These are phyloP conservation scores for Dascillus cervinus DNA, from an alignment of 2,888 invertebrate species.

Conservation along the genomic window DNA sequence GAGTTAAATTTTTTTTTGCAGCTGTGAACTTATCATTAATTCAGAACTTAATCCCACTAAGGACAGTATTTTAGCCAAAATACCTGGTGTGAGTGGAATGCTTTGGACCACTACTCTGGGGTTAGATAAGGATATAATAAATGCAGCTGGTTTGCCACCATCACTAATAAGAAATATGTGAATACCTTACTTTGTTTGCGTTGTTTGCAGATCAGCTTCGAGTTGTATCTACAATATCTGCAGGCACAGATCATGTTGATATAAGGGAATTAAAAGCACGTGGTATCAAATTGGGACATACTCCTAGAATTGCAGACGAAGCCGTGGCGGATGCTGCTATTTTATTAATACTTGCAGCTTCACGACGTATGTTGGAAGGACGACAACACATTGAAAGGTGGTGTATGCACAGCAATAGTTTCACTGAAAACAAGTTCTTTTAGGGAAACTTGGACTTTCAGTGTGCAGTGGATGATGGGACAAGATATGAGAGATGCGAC, in stretches of 20 bases:
- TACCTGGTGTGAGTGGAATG: too few relatives aligned
- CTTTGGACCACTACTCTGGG: too few relatives aligned
- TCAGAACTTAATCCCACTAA: too few relatives aligned
- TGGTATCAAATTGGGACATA: slow-evolving; percentile 71
- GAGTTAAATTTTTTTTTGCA: too few relatives aligned
- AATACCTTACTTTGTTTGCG: too few relatives aligned
- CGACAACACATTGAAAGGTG: slow-evolving; percentile 55
- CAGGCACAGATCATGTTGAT: slow-evolving; percentile 81
- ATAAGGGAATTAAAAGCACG: slow-evolving; percentile 59
- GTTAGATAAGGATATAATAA: too few relatives aligned
- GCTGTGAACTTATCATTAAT: too few relatives aligned
- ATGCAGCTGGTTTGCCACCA: too few relatives aligned
- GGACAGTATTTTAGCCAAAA: too few relatives aligned
- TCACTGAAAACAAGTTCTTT: slow-evolving; percentile 7
- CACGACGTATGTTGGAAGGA: slow-evolving; percentile 71
- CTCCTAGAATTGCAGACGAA: slow-evolving; percentile 64
- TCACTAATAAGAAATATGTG: too few relatives aligned
- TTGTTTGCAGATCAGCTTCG: slow-evolving; percentile 64
- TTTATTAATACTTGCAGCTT: slow-evolving; percentile 65
- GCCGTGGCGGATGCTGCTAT: slow-evolving; percentile 81
- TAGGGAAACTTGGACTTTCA: slow-evolving; percentile 33
- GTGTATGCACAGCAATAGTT: slow-evolving; percentile 5
- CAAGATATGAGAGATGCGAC: slow-evolving; percentile 69
- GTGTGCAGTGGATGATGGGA: slow-evolving; percentile 71
- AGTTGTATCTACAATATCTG: slow-evolving; percentile 75